Conservation (phyloP, 2,888 invertebrate species). For the Acronicta alni region DNA sequence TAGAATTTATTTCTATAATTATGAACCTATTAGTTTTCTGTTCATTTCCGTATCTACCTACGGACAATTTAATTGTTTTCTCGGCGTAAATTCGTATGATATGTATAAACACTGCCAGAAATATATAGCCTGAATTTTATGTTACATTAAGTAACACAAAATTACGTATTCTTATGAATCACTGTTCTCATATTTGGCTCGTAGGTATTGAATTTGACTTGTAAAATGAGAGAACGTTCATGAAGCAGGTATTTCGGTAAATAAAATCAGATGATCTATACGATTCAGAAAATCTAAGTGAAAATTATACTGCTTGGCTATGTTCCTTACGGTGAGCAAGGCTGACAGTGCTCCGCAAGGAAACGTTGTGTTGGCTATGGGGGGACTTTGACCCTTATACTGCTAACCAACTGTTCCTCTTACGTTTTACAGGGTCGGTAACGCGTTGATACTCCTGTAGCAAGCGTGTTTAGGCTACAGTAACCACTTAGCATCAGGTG, state of each 20-base stretch:
- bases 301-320: no score
- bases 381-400: no score
- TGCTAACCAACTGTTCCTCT: no score
- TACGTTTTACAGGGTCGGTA: no score
- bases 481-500: no score
- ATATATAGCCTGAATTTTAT: slow-evolving; percentile 1
- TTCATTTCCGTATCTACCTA: background rate
- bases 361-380: no score
- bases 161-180: slow-evolving; percentile 16
- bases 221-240: slow-evolving; percentile 20
- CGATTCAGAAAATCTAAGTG: slow-evolving; percentile 62
- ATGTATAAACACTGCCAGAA: background rate
- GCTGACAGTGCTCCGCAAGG: no score
- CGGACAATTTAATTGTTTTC: slow-evolving; percentile 1
- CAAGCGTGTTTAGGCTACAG: no score
- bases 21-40: no score
- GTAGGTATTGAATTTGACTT: slow-evolving; percentile 5
- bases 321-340: no score
- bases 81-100: background rate
- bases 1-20: no score
- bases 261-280: slow-evolving; percentile 61
- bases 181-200: background rate
- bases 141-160: background rate
- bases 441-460: no score
- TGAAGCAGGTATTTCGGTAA: slow-evolving; percentile 36